Evolutionary conservation across 2,888 invertebrate genomes (phyloP).

Genomic region (Drosophila antonietae): DNA sequence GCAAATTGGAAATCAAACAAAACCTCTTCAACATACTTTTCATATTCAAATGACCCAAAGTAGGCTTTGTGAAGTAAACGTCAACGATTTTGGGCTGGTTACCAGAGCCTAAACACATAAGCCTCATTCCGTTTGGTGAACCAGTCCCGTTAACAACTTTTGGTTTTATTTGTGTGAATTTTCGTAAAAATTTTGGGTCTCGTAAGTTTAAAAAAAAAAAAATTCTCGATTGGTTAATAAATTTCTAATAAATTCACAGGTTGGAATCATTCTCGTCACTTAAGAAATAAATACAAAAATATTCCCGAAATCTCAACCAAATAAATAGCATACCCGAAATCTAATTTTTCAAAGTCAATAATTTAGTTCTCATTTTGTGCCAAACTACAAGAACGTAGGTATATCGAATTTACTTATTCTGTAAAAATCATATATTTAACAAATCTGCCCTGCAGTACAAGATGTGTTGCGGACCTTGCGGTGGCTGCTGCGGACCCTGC

Average conservation of each 20-base stretch:
- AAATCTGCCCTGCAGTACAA: background rate
- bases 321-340: background rate
- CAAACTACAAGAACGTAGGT: background rate
- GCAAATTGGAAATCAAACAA: too few relatives aligned
- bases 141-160: constrained; percentile 11
- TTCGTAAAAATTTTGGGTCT: constrained; percentile 7
- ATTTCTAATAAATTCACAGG: background rate
- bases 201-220: constrained; percentile 6
- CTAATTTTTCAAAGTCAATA: background rate
- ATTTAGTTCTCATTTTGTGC: background rate
- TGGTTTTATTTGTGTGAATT: constrained; percentile 22
- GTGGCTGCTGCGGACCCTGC: constrained; percentile 1
- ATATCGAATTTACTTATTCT: background rate
- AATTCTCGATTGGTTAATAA: too few relatives aligned
- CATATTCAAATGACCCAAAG: background rate
- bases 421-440: background rate
- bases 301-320: background rate
- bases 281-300: background rate
- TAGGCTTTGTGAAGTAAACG: background rate
- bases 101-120: background rate
- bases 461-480: constrained; percentile 16
- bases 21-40: too few relatives aligned
- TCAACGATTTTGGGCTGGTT: background rate
- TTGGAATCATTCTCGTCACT: background rate
- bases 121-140: background rate